Conservation (phyloP, 2,113 vertebrate species). For the Neofelis nebulosa region DNA sequence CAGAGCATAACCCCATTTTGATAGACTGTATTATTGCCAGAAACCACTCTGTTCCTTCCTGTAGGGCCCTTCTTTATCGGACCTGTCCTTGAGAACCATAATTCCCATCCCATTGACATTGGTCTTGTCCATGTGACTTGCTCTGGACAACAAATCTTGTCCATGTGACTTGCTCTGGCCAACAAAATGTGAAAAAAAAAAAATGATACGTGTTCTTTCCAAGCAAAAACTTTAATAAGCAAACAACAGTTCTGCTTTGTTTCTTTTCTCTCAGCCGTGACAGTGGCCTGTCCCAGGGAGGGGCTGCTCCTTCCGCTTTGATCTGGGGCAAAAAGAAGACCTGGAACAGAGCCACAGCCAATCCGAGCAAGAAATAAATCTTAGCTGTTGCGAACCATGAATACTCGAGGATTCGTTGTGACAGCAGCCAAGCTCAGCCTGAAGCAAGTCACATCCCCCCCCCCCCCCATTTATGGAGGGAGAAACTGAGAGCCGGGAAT, state of each 20-base stretch:
- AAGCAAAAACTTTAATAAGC: background rate
- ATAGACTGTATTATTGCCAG: background rate
- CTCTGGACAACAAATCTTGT: background rate
- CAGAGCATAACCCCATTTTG: background rate
- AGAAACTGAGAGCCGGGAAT: background rate
- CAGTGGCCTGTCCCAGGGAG: background rate
- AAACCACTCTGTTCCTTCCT: background rate
- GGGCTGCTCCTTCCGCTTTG: background rate
- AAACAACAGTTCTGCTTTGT: background rate
- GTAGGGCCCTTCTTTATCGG: background rate
- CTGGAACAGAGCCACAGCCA: background rate
- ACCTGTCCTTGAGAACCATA: background rate
- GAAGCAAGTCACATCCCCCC: background rate
- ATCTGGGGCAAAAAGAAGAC: background rate
- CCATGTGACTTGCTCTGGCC: background rate
- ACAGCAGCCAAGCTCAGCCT: background rate
- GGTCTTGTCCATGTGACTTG: background rate
- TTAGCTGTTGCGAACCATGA: background rate
- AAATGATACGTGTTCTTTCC: background rate
- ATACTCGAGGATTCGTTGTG: background rate
- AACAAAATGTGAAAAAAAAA: background rate
- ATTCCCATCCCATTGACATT: background rate
- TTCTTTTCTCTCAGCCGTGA: background rate
- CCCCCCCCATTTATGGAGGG: background rate
- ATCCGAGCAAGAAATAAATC: slow-evolving; percentile 20